These are phyloP conservation scores for Cygnus atratus DNA, from an alignment of 2,113 vertebrate genomes.

Conservation along the genomic window DNA sequence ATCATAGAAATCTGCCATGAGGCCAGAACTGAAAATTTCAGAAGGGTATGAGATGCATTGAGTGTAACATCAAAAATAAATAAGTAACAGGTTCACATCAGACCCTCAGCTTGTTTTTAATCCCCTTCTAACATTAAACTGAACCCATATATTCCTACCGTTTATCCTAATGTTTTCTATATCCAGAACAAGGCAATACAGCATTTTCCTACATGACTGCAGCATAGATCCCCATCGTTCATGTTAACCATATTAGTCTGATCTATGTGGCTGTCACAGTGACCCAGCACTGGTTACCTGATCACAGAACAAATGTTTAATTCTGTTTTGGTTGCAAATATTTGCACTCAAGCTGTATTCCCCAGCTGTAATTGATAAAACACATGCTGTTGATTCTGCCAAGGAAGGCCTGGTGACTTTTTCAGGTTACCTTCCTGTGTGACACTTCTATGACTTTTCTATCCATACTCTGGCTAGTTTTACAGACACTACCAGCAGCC, in stretches of 20 bases:
- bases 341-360: background rate
- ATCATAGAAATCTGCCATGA: accelerated
- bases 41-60: background rate
- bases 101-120: background rate
- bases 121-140: background rate
- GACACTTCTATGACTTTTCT: background rate
- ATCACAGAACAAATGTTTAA: slow-evolving; percentile 26
- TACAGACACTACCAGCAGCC: background rate
- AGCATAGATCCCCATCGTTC: background rate
- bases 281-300: background rate
- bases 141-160: accelerated
- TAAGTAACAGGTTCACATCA: background rate
- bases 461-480: background rate
- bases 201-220: accelerated
- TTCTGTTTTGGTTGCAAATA: background rate
- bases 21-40: background rate
- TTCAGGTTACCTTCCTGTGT: background rate
- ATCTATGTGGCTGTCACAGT: background rate
- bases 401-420: background rate
- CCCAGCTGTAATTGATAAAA: background rate
- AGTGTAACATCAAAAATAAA: background rate
- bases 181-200: background rate
- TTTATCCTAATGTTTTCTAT: background rate
- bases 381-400: accelerated
- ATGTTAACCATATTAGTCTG: background rate